Base-by-base conservation (phyloP, 2,888 invertebrate genomes). In the Carpatolechia fugitivella region DNA sequence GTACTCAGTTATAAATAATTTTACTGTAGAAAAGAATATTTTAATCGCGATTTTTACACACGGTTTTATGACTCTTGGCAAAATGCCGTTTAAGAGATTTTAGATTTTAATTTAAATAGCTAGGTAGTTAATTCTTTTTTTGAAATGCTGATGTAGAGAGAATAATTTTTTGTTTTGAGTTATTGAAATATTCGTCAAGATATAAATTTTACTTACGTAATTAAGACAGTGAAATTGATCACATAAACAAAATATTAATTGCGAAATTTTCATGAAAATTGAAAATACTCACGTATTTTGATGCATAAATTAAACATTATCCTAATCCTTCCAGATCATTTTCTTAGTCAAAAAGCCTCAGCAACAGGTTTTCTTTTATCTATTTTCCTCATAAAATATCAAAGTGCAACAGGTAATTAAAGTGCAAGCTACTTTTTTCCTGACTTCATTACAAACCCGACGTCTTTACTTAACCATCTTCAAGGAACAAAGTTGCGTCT, bases 401-500 rank as follows among this genome's bases (percentile, higher is more conserved):
- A 44, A 44, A 44, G 44, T 44, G 44, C 44, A 29, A 13, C 13
- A 20, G 20, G 44, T 44, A 44, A 44, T 44, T 44, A 44, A 44
- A 44, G 29, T 29, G 29, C 44, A 44, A 44, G 44, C n/a, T 13
- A 44, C 44, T 44, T 54, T 57, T 55, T 36, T 41, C 40, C 33
- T 50, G 29, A 44, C 49, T 56, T 56, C 60, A 67, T 69, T 74
- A 65, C 68, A 61, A 65, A 64, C 60, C 63, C 62, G 66, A 68
- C 67, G 64, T 75, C 70, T 75, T 73, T 69, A 73, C 73, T 72
- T 67, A 72, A 72, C 69, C 71, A 72, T 82, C 80, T 80, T 84
- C 83, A 82, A 76, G 78, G 76, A 80, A 76, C 78, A 73, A 76
- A 80, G 80, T 83, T 79, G 77, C 78, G 72, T 76, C 76, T 84